These are phyloP conservation scores for Pyrrhosoma nymphula DNA, from an alignment of 2,888 invertebrate genomes.

Conservation along the genomic window DNA sequence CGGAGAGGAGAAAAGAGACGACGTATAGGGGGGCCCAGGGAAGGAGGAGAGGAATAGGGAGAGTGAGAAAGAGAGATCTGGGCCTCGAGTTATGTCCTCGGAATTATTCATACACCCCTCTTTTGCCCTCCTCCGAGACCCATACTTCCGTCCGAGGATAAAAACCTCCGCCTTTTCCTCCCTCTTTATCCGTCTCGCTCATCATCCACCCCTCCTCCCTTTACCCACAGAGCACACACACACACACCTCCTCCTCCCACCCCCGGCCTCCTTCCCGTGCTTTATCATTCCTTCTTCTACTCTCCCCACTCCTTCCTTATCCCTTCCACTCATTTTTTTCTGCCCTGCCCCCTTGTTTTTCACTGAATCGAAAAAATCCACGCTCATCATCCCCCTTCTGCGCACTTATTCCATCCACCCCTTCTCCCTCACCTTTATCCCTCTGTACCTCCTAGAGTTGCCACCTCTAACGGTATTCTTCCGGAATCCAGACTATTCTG, in stretches of 20 bases:
- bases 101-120: constrained; percentile 58
- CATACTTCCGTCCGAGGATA: constrained; percentile 57
- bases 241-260: neutral
- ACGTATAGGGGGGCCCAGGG: neutral
- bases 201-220: neutral
- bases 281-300: neutral
- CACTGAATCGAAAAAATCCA: constrained; percentile 56
- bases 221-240: neutral
- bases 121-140: constrained; percentile 50
- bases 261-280: neutral
- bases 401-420: neutral
- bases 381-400: constrained; percentile 43
- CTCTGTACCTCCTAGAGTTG: too few species aligned
- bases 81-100: constrained; percentile 63
- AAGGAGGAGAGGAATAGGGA: neutral
- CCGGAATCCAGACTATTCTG: too few species aligned
- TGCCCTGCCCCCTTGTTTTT: neutral
- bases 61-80: neutral
- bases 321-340: neutral
- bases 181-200: constrained; percentile 7
- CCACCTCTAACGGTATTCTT: too few species aligned
- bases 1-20: neutral
- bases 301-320: neutral
- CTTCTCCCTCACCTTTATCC: neutral
- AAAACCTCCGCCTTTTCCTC: constrained; percentile 53